Conservation (phyloP, 1,140 invertebrate species). For the Nymphalis io region DNA sequence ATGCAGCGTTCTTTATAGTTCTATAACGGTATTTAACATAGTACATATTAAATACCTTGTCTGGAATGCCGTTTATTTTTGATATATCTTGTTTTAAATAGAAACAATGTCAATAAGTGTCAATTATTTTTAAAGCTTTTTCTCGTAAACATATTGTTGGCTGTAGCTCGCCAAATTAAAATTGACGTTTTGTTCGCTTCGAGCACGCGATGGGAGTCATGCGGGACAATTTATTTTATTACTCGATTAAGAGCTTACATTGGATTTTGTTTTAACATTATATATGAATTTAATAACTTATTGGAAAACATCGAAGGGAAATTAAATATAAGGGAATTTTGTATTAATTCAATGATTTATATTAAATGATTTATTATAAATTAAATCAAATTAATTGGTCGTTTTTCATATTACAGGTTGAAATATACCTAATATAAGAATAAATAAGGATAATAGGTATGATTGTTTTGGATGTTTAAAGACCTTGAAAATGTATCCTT, state of each 20-base stretch:
- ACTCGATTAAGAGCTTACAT: conserved; percentile 65
- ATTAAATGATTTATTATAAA: conserved; percentile 10
- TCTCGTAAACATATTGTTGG: conserved; percentile 57
- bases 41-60: neutral
- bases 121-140: conserved; percentile 54
- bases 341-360: conserved; percentile 12
- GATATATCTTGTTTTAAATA: conserved; percentile 26
- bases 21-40: too few relatives aligned
- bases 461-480: too few relatives aligned
- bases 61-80: neutral
- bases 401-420: too few relatives aligned
- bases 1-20: too few relatives aligned
- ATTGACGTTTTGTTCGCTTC: conserved; percentile 60
- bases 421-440: too few relatives aligned
- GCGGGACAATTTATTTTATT: conserved; percentile 69
- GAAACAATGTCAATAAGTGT: conserved; percentile 45
- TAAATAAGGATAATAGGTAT: too few relatives aligned
- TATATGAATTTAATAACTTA: conserved; percentile 47
- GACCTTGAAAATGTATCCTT: too few relatives aligned
- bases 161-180: conserved; percentile 64
- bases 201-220: conserved; percentile 41
- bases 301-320: conserved; percentile 19
- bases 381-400: neutral
- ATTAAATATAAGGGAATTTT: conserved; percentile 10
- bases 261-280: conserved; percentile 52